phyloP scores from a whole-genome alignment of 1,140 invertebrate species.

The Drosophila pallidifrons region DNA sequence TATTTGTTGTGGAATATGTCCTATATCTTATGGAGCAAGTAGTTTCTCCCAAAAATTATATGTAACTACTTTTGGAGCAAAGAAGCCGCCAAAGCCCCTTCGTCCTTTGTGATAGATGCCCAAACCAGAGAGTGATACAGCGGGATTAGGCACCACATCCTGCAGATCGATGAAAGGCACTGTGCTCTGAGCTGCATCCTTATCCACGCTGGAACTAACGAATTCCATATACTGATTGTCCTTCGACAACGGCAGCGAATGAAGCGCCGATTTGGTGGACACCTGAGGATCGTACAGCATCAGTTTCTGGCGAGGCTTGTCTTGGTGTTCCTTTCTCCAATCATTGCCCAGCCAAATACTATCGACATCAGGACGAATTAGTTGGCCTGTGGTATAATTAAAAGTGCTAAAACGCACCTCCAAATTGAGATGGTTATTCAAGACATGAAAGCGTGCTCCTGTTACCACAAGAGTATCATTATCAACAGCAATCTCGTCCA shows the following conservation, averaged over 20 bases:
- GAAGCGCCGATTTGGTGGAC: constrained; percentile 86
- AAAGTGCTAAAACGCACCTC: constrained; percentile 92
- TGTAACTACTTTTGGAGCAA: constrained; percentile 91
- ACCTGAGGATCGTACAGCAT: constrained; percentile 88
- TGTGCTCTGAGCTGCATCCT: constrained; percentile 93
- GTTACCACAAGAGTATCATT: constrained; percentile 87
- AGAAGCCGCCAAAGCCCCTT: constrained; percentile 90
- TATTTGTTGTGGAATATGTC: no score
- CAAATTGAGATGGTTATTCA: constrained; percentile 93
- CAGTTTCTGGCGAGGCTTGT: constrained; percentile 86
- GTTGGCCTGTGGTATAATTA: constrained; percentile 90
- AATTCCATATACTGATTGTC: constrained; percentile 92
- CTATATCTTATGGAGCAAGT: constrained; percentile 57
- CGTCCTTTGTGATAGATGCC: constrained; percentile 92
- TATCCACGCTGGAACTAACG: constrained; percentile 88
- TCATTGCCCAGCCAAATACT: constrained; percentile 92
- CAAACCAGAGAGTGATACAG: constrained; percentile 87
- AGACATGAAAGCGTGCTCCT: constrained; percentile 89
- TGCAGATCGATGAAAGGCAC: constrained; percentile 94
- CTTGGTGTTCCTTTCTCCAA: constrained; percentile 87
- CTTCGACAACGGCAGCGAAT: constrained; percentile 88
- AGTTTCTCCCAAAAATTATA: constrained; percentile 89
- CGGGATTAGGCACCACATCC: constrained; percentile 87
- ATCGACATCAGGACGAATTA: constrained; percentile 86
- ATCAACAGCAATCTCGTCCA: constrained; percentile 91